Percentiles rank a stretch among this genome's conserved stretches.
phyloP scores from a whole-genome alignment of 2,888 invertebrate species.

The Lithodes maja region DNA sequence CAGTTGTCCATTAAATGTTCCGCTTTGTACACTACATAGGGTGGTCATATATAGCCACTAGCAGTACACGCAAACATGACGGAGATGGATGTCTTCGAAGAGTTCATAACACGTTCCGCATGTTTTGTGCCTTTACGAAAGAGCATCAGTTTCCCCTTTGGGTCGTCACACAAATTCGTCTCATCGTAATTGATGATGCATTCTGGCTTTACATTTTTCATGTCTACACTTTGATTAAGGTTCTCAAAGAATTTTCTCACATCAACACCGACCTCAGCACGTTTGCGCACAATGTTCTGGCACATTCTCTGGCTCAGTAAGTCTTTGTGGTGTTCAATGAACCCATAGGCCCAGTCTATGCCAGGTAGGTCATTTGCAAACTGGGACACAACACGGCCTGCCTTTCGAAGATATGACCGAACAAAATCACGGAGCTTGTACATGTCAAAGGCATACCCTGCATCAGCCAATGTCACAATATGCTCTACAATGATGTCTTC shows the following conservation, averaged over 20 bases:
- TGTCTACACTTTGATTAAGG: background rate
- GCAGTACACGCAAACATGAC: conserved; percentile 70
- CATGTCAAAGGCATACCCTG: background rate
- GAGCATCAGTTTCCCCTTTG: conserved; percentile 72
- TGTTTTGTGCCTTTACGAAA: conserved; percentile 73
- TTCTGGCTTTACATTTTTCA: conserved; percentile 16
- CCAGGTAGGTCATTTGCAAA: background rate
- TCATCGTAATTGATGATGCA: conserved; percentile 74
- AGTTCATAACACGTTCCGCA: conserved; percentile 29
- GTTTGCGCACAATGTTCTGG: background rate
- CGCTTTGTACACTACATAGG: too few relatives aligned
- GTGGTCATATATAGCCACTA: conserved; percentile 73
- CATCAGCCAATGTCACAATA: background rate
- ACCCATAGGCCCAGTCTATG: background rate
- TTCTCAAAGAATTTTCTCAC: background rate
- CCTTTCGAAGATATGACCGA: background rate
- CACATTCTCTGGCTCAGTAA: background rate
- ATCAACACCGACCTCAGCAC: background rate
- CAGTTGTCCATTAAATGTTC: too few relatives aligned
- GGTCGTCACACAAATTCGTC: conserved; percentile 73
- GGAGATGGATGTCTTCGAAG: conserved; percentile 73
- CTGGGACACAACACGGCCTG: background rate
- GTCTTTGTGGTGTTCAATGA: background rate
- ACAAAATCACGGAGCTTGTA: background rate
- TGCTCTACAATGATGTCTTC: background rate